Base-by-base conservation (phyloP, 1,140 invertebrate genomes). In the Trichoplusia ni region DNA sequence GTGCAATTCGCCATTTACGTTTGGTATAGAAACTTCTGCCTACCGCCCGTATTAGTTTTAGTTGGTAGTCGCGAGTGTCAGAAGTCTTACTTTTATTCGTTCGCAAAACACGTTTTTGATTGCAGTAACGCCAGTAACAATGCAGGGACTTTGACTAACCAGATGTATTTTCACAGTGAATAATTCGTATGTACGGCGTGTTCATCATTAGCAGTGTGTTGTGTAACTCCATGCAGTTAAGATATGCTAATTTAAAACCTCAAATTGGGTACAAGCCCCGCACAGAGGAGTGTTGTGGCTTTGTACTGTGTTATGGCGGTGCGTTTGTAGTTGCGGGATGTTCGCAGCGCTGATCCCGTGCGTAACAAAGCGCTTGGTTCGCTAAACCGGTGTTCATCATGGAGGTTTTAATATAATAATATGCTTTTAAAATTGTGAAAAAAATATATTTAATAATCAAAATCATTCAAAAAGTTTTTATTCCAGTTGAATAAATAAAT, bases 211-310 rank as follows among this genome's bases (percentile, higher is more conserved):
- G 51, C 29, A 38, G 23, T 40, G 38, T 46, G 23, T 58, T 46
- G 33, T 56, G 58, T 61, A 49, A 61, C 58, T 49, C 42, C 29
- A 18, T 56, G 37, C 35, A 31, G 14, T 64, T 47, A 64, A 64
- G 62, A 64, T 64, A 58, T 64, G 62, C 31, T 64, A 64, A 64
- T 64, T 44, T 47, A 44, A 56, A 49, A 56, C 62, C 53, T 46
- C 51, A 38, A 64, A 64, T 49, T 64, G 38, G 33, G 47, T 63
- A 63, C 47, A 54, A 40, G 49, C 33, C 47, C 19, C 49, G 40
- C 49, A 53, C 38, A 31, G 40, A 42, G 61, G 49, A 54, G 61
- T 27, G 42, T 54, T 63, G 61, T 31, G 61, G 61, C 49, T 62
- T 62, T 51, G 33, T 51, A 51, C 18, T 25, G 58, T 37, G 33